Conservation (phyloP, 2,113 vertebrate species). For the Acinonyx jubatus region DNA sequence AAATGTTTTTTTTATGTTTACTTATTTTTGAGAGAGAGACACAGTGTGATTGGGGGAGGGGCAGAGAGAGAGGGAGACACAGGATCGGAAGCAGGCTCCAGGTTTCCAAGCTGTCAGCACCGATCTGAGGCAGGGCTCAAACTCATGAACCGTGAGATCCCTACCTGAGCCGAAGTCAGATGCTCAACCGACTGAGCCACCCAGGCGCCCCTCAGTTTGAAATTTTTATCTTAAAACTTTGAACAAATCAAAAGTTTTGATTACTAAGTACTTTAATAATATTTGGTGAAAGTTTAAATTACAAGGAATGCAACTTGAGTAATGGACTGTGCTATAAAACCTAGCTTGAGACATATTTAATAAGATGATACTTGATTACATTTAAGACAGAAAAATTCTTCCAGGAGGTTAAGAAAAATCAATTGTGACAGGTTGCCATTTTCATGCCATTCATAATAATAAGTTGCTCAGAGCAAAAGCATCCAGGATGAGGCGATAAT, state of each 20-base stretch:
- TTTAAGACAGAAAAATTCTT: constrained; percentile 74
- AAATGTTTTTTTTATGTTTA: no score
- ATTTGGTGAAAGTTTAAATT: constrained; percentile 68
- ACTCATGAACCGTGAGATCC: no score
- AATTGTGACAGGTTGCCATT: constrained; percentile 86
- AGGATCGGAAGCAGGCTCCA: no score
- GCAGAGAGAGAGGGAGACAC: no score
- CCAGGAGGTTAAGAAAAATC: constrained; percentile 74
- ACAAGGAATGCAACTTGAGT: constrained; percentile 54
- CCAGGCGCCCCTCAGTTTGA: not conserved
- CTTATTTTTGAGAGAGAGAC: no score
- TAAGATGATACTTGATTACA: constrained; percentile 77
- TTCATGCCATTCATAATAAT: constrained; percentile 84
- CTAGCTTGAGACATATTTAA: constrained; percentile 69
- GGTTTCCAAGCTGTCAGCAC: no score
- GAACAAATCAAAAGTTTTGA: constrained; percentile 69
- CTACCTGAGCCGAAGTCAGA: no score
- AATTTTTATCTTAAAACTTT: constrained; percentile 64
- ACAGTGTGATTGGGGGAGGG: no score
- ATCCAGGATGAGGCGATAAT: constrained; percentile 85
- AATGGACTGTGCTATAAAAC: constrained; percentile 66
- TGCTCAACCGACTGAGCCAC: no score
- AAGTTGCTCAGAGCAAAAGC: constrained; percentile 82
- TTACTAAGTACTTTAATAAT: constrained; percentile 47
- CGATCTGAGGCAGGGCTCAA: no score